These are phyloP conservation scores for Caenorhabditis elegans DNA, from an alignment of 1,140 invertebrate species.

Conservation along the genomic window DNA sequence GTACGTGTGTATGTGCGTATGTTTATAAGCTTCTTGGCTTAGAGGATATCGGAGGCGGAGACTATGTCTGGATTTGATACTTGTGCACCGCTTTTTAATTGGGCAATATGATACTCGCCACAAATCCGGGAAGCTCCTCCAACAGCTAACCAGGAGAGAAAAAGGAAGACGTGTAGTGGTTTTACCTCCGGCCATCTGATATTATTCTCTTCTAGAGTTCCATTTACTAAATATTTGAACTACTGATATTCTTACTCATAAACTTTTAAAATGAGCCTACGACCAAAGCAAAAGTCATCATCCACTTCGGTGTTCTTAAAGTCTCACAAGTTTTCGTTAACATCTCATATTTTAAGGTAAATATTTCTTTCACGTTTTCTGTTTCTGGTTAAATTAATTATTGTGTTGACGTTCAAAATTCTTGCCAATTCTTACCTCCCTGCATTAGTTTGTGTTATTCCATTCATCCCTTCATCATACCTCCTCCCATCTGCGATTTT, in stretches of 20 bases:
- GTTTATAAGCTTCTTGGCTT: background rate
- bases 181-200: background rate
- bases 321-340: slow-evolving; percentile 20
- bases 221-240: too few relatives aligned
- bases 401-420: too few relatives aligned
- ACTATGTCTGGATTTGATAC: background rate
- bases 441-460: background rate
- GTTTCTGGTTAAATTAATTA: too few relatives aligned
- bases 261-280: background rate
- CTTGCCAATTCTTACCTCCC: too few relatives aligned
- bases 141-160: background rate
- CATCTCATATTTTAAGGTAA: slow-evolving; percentile 5
- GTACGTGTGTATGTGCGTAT: too few relatives aligned
- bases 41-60: background rate
- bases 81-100: slow-evolving; percentile 16
- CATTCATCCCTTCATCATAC: background rate
- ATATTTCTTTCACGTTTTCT: background rate
- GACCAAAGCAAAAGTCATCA: background rate
- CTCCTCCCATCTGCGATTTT: background rate
- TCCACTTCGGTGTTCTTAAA: slow-evolving; percentile 25
- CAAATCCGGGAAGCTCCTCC: background rate
- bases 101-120: slow-evolving; percentile 26
- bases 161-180: background rate
- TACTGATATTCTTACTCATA: background rate
- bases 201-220: background rate